Evolutionary conservation across 2,113 vertebrate species (phyloP), one percentile per base, ranked within the genome.

Genomic region (Synchiropus splendidus): DNA sequence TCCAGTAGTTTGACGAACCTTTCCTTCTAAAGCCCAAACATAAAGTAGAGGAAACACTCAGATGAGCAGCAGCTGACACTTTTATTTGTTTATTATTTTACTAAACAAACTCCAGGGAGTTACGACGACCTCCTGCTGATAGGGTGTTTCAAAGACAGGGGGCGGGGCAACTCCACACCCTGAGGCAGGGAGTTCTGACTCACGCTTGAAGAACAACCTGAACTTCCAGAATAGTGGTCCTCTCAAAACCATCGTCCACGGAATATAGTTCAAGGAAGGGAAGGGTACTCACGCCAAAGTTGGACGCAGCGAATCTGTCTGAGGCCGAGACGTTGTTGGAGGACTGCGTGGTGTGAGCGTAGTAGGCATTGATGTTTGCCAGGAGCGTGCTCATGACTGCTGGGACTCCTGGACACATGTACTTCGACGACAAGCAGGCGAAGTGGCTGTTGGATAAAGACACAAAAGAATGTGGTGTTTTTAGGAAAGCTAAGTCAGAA

Each of bases 341-440:
- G 55, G 94, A 84, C 70, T 87, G 81, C 0, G 94, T 97, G 64
- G 94, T 98, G 82, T 98, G 95, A 1, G 94, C 95, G 0, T 98
- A 98, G 81, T 98, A 98, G 45, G 95, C 94, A 0, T 98, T 98
- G 74, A 98, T 98, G 85, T 98, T 98, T 80, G 95, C 95, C 1
- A 98, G 84, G 15, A 98, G 82, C 14, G 92, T 98, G 67, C 95
- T 98, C 95, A 98, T 98, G 65, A 98, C 95, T 0, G 95, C 95
- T 0, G 95, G 95, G 30, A 98, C 95, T 1, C 95, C 93, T 0
- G 95, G 94, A 47, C 94, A 98, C 94, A 98, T 98, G 77, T 98
- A 98, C 70, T 98, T 98, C 8, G 93, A 98, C 16, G 94, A 98
- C 37, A 98, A 88, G 83, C 95, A 98, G 59, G 94, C 92, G 49